Evolutionary conservation across 1,140 invertebrate genomes (phyloP).

Genomic region (Melanaphis sacchari): DNA sequence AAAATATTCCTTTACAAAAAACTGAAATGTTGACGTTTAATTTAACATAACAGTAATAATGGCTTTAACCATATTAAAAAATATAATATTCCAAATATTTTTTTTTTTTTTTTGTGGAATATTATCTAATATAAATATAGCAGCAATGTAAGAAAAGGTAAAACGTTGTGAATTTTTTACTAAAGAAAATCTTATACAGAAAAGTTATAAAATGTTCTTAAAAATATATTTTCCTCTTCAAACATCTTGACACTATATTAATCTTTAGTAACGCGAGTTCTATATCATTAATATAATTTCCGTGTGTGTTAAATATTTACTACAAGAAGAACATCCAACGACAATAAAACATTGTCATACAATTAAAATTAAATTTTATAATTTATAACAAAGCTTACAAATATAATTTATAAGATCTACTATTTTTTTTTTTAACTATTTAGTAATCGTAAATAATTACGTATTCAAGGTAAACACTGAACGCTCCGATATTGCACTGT

Average conservation of each 20-base stretch:
- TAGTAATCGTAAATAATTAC: no score
- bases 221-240: background rate
- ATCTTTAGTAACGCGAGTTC: no score
- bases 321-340: no score
- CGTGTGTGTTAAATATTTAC: no score
- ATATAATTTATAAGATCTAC: no score
- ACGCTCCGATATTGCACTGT: no score
- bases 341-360: no score
- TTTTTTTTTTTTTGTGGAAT: background rate
- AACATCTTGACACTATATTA: no score
- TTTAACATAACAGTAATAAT: background rate
- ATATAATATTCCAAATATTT: background rate
- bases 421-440: background rate
- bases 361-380: no score
- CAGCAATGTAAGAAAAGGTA: background rate
- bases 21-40: background rate
- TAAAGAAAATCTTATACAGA: background rate
- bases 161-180: background rate
- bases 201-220: background rate
- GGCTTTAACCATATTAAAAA: background rate
- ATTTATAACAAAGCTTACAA: no score
- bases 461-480: no score
- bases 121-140: background rate
- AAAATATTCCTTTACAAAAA: background rate
- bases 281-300: no score